A percentile compares a stretch with the other conserved stretches of the same genome.
Evolutionary conservation across 2,888 invertebrate genomes (phyloP).

Genomic region (Chrysina gloriosa): DNA sequence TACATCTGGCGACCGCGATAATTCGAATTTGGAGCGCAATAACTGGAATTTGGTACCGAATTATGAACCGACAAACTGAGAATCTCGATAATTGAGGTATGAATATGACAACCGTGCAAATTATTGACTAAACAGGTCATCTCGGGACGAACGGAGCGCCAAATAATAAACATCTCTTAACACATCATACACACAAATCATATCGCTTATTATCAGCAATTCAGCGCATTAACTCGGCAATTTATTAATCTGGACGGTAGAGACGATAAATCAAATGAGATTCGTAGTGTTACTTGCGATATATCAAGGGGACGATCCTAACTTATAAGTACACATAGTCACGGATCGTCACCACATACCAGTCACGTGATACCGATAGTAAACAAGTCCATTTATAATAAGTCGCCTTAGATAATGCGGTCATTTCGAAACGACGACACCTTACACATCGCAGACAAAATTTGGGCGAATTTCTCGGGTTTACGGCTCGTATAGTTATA

Average conservation of each 20-base stretch:
- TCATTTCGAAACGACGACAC: neutral
- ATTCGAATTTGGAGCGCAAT: too few relatives aligned
- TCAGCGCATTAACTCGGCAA: neutral
- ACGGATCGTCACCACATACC: slow-evolving; percentile 16
- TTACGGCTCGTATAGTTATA: too few relatives aligned
- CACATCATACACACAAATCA: neutral
- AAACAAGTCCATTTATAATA: slow-evolving; percentile 30
- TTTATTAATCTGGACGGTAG: neutral
- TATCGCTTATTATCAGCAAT: slow-evolving; percentile 4
- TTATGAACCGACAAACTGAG: too few relatives aligned
- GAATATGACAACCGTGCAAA: too few relatives aligned
- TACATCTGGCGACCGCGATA: too few relatives aligned
- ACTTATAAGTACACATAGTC: slow-evolving; percentile 3
- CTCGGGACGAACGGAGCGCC: neutral
- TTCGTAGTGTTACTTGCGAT: neutral
- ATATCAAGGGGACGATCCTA: neutral
- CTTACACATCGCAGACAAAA: neutral
- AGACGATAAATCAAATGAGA: slow-evolving; percentile 1
- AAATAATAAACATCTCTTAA: neutral
- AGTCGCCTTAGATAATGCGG: neutral
- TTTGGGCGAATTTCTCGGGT: neutral
- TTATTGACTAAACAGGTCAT: too few relatives aligned
- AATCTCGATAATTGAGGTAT: too few relatives aligned
- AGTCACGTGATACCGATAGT: slow-evolving; percentile 38
- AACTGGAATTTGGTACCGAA: too few relatives aligned